phyloP scores from a whole-genome alignment of 2,113 vertebrate species.

The Notechis scutatus region DNA sequence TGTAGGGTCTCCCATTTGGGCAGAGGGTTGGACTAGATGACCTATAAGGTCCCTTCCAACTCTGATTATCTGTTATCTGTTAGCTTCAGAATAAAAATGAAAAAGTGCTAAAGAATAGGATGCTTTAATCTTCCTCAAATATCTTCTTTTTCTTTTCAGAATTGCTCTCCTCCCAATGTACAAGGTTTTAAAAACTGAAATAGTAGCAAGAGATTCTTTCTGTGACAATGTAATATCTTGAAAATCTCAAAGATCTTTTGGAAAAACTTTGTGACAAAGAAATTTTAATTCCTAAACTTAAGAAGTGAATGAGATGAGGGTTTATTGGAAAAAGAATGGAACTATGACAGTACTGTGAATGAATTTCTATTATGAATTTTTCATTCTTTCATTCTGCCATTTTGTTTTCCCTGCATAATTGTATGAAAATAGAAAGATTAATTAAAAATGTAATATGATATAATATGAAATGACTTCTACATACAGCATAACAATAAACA shows the following conservation, averaged over 20 bases:
- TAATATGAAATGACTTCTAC: not conserved
- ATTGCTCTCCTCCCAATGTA: not conserved
- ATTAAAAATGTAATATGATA: not conserved
- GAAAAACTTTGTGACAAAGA: not conserved
- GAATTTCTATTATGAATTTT: not conserved
- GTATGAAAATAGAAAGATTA: not conserved
- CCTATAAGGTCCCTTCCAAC: too few species aligned
- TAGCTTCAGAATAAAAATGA: not conserved
- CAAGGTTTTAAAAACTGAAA: not conserved
- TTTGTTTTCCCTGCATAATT: not conserved
- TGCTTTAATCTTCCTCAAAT: not conserved
- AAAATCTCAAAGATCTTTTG: not conserved
- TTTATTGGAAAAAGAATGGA: not conserved
- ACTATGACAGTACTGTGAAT: not conserved
- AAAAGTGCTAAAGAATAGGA: not conserved
- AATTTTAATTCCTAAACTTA: not conserved
- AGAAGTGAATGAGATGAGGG: not conserved
- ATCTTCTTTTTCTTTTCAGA: not conserved
- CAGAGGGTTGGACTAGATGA: too few species aligned
- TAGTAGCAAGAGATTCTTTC: not conserved
- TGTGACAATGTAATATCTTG: not conserved
- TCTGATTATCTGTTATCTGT: too few species aligned
- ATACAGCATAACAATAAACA: not conserved
- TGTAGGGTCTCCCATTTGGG: too few species aligned
- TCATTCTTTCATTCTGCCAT: not conserved